These are phyloP conservation scores for Alsophila aescularia DNA, from an alignment of 2,888 invertebrate genomes.

Conservation along the genomic window DNA sequence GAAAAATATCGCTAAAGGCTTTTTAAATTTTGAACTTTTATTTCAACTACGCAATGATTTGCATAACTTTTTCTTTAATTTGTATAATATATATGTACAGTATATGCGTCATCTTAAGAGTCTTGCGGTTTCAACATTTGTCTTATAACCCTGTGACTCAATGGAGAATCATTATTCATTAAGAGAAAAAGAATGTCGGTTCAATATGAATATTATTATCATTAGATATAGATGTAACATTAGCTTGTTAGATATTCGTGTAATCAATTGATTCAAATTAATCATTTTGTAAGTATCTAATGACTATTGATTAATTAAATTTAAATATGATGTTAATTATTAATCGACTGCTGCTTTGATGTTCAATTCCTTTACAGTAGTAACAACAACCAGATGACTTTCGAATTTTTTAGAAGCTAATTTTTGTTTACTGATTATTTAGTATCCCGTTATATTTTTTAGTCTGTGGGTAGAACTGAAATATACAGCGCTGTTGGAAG, in stretches of 20 bases:
- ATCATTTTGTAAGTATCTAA: constrained; percentile 19
- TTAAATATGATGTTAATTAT: background rate
- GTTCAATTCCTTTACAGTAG: background rate
- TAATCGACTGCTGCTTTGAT: constrained; percentile 8
- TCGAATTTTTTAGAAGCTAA: too few species aligned
- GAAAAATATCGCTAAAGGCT: too few species aligned
- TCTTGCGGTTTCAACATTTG: constrained; percentile 42
- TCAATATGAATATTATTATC: constrained; percentile 16
- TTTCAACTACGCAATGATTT: too few species aligned
- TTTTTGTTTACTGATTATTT: too few species aligned
- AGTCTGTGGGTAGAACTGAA: too few species aligned
- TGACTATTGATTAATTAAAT: constrained; percentile 5
- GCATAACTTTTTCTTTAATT: too few species aligned
- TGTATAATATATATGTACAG: background rate
- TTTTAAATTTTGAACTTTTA: too few species aligned
- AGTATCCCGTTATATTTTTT: too few species aligned
- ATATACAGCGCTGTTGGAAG: too few species aligned
- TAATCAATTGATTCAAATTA: constrained; percentile 19
- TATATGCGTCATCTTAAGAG: constrained; percentile 41
- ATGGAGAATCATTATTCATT: constrained; percentile 50
- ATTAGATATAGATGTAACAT: constrained; percentile 19
- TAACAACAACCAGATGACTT: background rate
- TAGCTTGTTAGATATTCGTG: constrained; percentile 6
- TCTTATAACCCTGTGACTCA: constrained; percentile 53
- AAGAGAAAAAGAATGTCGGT: constrained; percentile 27